Evolutionary conservation across 2,113 vertebrate species (phyloP), one percentile per base, ranked within the genome.

Genomic region (Synchiropus splendidus): DNA sequence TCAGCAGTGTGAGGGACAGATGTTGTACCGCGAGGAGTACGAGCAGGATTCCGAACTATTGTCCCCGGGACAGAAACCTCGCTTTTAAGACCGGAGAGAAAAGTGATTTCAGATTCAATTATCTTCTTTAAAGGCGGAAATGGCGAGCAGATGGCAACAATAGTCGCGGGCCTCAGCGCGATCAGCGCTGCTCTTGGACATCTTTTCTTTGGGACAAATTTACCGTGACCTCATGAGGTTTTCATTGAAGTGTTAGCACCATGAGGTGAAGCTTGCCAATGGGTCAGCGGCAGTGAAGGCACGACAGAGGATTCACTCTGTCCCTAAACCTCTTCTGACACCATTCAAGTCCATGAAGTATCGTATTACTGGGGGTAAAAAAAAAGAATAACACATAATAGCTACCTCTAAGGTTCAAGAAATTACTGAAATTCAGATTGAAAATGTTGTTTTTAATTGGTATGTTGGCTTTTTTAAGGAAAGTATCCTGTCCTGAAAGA

Each of bases 91-190:
- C 36, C 10, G 38, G 45, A 63, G 75, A 87, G 85, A 87, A 85
- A 87, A 89, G 86, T 87, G 89, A 87, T 83, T 85, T 86, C 82
- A 85, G 76, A 86, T 89, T 92, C 86, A 86, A 87, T 92, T 91
- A 88, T 87, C 77, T 64, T 70, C 77, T 82, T 78, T 82, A 87
- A 85, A 54, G 72, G 79, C 65, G 61, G 82, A 61, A 51, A 59
- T 70, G 51, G 83, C 37, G 60, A 89, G 88, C 92, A 97, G 90
- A 92, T 92, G 91, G 90, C 86, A 85, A 87, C 87, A 89, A 88
- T 83, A 52, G 84, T 84, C 73, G 75, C 70, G 74, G 82, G 84
- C 80, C 75, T 85, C 89, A 86, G 75, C 64, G 68, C 42, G 64
- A 85, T 83, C 85, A 81, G 81, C 79, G 67, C 79, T 83, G 86